Evolutionary conservation across 2,113 vertebrate genomes (phyloP).

Genomic region (Hyla sarda): DNA sequence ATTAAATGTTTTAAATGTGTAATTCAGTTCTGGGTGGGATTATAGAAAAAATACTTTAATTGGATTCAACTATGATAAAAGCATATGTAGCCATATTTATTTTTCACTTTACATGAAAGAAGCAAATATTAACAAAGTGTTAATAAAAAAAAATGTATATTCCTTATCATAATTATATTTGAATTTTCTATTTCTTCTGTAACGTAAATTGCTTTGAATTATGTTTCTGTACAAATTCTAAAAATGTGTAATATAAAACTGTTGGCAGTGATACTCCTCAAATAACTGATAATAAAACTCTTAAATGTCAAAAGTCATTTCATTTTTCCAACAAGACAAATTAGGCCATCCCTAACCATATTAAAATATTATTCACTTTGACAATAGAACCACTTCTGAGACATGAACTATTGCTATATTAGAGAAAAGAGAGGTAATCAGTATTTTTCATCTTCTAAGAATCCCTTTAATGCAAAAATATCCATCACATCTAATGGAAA

Average conservation of each 20-base stretch:
- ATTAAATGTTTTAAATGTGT: no score
- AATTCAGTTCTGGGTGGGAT: no score
- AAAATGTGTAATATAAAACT: slow-evolving; percentile 62
- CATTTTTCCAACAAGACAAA: slow-evolving; percentile 71
- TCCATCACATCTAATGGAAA: slow-evolving; percentile 76
- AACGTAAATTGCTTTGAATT: slow-evolving; percentile 53
- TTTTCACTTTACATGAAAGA: no score
- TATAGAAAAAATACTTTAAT: background rate
- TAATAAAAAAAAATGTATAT: slow-evolving; percentile 2
- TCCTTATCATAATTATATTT: slow-evolving; percentile 33
- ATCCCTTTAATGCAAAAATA: slow-evolving; percentile 72
- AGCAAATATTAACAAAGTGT: background rate
- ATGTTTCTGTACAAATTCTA: slow-evolving; percentile 43
- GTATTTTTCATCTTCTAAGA: slow-evolving; percentile 75
- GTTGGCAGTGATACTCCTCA: slow-evolving; percentile 65
- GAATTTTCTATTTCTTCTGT: slow-evolving; percentile 10
- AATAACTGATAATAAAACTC: slow-evolving; percentile 71
- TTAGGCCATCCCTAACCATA: slow-evolving; percentile 73
- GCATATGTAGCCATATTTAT: no score
- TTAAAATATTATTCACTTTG: slow-evolving; percentile 81
- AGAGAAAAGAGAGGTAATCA: slow-evolving; percentile 70
- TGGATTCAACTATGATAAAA: background rate
- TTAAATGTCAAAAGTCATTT: slow-evolving; percentile 71
- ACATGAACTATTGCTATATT: slow-evolving; percentile 76
- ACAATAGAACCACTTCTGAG: slow-evolving; percentile 74